phyloP scores from a whole-genome alignment of 2,113 vertebrate genomes.

The Phasianus colchicus region DNA sequence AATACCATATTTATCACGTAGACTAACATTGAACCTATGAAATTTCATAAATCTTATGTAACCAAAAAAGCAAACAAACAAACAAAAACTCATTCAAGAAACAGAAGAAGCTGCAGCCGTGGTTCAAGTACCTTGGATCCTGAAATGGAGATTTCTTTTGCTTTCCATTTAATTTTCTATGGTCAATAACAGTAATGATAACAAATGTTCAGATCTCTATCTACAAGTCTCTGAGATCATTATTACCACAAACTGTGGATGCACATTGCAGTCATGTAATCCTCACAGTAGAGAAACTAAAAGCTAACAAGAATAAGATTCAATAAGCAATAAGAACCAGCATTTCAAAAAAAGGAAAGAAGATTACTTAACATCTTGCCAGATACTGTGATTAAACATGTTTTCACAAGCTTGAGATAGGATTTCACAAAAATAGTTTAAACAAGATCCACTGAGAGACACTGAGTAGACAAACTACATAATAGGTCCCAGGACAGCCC shows the following conservation, averaged over 20 bases:
- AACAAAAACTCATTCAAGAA: neutral
- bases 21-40: neutral
- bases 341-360: neutral
- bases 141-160: neutral
- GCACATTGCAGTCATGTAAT: neutral
- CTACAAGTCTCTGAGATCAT: neutral
- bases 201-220: accelerated
- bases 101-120: neutral
- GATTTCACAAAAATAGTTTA: neutral
- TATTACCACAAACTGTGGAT: neutral
- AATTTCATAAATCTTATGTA: neutral
- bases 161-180: neutral
- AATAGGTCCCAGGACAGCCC: neutral
- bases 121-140: neutral
- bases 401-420: neutral
- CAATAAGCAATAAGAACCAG: neutral
- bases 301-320: neutral
- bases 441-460: neutral
- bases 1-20: neutral
- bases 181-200: accelerated
- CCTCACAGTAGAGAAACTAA: neutral
- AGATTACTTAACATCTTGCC: neutral
- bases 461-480: neutral
- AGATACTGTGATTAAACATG: accelerated
- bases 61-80: too few species aligned